Conservation (phyloP, 2,797 vertebrate species). For the Urophycis tenuis region DNA sequence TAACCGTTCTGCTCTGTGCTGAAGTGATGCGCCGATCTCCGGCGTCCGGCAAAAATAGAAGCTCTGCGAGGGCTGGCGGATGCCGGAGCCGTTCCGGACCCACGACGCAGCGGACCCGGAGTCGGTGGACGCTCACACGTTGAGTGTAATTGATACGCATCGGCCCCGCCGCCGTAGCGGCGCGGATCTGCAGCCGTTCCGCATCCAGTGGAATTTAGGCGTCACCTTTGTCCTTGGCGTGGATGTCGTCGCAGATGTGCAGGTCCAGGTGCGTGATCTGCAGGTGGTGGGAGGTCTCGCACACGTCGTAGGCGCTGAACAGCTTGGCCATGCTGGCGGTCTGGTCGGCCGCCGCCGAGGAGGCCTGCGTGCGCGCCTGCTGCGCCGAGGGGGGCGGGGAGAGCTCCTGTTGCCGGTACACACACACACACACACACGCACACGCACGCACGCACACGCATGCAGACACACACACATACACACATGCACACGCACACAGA, state of each 20-base stretch:
- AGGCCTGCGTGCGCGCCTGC: conserved; percentile 80
- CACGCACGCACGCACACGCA: too few species aligned
- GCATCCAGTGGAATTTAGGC: too few species aligned
- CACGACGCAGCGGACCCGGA: too few species aligned
- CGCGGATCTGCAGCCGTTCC: too few species aligned
- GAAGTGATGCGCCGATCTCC: too few species aligned
- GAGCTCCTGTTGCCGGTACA: conserved; percentile 68
- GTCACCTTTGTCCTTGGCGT: conserved; percentile 86
- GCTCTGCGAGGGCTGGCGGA: too few species aligned
- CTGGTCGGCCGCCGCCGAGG: conserved; percentile 78
- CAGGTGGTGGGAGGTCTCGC: conserved; percentile 95
- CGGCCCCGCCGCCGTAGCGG: too few species aligned
- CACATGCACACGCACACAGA: background rate
- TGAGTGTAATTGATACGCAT: too few species aligned
- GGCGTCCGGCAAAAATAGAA: too few species aligned
- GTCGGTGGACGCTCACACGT: too few species aligned
- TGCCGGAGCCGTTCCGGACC: too few species aligned
- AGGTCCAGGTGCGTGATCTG: conserved; percentile 95
- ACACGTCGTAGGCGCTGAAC: conserved; percentile 87
- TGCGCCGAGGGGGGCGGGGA: conserved; percentile 71
- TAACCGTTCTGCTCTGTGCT: too few species aligned
- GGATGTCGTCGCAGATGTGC: conserved; percentile 97
- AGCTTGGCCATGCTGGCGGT: conserved; percentile 83
- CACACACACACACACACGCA: background rate
- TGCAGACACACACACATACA: background rate